phyloP scores from a whole-genome alignment of 2,888 invertebrate species.

The Mantis religiosa region DNA sequence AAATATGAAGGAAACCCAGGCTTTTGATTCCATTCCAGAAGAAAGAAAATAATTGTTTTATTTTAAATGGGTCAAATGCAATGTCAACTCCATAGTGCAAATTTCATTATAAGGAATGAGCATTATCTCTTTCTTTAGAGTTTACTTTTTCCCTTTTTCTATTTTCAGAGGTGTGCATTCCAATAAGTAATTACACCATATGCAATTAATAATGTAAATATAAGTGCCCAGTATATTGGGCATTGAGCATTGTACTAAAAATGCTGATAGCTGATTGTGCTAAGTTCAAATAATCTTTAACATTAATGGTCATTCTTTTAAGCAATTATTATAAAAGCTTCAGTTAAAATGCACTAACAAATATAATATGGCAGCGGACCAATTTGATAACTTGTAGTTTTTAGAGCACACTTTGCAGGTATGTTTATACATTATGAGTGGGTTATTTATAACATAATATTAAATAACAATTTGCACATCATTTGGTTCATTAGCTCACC shows the following conservation, averaged over 20 bases:
- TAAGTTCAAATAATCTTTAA: neutral
- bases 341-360: neutral
- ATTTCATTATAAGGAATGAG: neutral
- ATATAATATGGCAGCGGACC: neutral
- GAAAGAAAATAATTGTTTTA: neutral
- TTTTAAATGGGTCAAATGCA: neutral
- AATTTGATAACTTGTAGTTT: neutral
- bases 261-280: neutral
- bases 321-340: neutral
- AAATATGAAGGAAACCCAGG: neutral
- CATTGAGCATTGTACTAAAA: neutral
- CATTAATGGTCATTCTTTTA: too few species aligned
- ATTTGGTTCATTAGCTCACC: too few species aligned
- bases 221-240: neutral
- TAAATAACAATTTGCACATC: too few species aligned
- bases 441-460: too few species aligned
- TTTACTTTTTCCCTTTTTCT: too few species aligned
- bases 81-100: neutral
- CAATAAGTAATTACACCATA: too few species aligned
- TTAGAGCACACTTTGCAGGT: too few species aligned
- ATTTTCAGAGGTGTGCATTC: too few species aligned
- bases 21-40: neutral
- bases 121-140: neutral
- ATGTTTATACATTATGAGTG: too few species aligned
- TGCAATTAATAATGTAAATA: neutral